These are phyloP conservation scores for Drosophila pachea DNA, from an alignment of 1,140 invertebrate species.

Conservation along the genomic window DNA sequence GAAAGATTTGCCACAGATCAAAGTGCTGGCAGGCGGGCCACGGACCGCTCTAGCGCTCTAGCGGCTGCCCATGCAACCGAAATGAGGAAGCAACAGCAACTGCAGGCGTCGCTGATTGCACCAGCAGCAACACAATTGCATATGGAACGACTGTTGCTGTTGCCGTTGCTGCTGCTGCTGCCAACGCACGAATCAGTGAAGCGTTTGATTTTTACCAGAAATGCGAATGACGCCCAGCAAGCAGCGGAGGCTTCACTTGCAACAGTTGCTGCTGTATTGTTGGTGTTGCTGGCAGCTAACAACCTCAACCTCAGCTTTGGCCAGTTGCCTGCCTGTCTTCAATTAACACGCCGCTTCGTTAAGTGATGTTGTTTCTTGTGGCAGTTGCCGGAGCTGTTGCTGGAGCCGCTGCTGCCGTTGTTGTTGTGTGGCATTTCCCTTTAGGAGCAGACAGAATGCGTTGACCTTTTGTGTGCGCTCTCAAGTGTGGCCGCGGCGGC, in stretches of 20 bases:
- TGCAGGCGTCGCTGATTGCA: conserved; percentile 2
- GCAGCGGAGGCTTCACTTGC: conserved; percentile 27
- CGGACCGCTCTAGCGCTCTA: conserved; percentile 34
- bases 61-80: conserved; percentile 59
- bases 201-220: conserved; percentile 68
- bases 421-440: conserved; percentile 72
- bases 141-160: not conserved
- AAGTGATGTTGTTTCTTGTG: conserved; percentile 21
- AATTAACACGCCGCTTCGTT: conserved; percentile 73
- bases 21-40: conserved; percentile 14
- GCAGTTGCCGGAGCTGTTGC: conserved; percentile 38
- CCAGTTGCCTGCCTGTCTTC: conserved; percentile 65
- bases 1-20: conserved; percentile 27
- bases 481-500: conserved; percentile 70
- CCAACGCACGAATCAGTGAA: conserved; percentile 70
- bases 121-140: conserved; percentile 11
- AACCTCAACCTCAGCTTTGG: conserved; percentile 33
- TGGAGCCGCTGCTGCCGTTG: conserved; percentile 35
- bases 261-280: conserved; percentile 16
- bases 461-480: conserved; percentile 70
- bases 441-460: conserved; percentile 64
- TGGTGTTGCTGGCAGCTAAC: conserved; percentile 21
- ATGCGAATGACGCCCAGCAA: conserved; percentile 27
- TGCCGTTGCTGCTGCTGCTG: conserved; percentile 7
- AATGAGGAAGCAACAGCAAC: conserved; percentile 61